Evolutionary conservation across 2,888 invertebrate genomes (phyloP).

Genomic region (Hymenopus coronatus): DNA sequence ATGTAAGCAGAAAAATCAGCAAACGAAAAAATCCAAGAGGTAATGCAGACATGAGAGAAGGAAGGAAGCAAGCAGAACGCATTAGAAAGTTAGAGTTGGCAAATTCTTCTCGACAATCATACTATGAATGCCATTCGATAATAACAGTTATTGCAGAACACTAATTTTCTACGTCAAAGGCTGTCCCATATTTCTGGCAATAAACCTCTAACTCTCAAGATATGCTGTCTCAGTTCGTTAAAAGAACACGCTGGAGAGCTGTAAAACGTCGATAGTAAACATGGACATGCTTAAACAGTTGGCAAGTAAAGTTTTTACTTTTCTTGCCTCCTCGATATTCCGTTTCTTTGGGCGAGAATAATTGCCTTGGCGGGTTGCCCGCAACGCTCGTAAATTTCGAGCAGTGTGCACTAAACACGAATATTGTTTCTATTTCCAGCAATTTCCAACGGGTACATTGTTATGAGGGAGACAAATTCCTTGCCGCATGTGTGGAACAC

Average conservation of each 20-base stretch:
- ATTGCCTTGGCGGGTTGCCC: neutral
- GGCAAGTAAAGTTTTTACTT: neutral
- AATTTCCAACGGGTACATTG: neutral
- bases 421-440: neutral
- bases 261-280: neutral
- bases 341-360: neutral
- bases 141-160: too few species aligned
- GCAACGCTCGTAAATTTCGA: neutral
- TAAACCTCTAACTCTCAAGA: neutral
- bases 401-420: neutral
- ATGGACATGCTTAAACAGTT: neutral
- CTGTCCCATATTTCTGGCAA: too few species aligned
- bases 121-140: too few species aligned
- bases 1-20: too few species aligned
- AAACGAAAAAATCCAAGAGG: too few species aligned
- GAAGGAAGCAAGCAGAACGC: too few species aligned
- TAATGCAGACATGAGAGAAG: too few species aligned
- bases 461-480: neutral
- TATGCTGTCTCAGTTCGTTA: neutral
- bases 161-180: too few species aligned
- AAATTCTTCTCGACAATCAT: too few species aligned
- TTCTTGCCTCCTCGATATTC: neutral
- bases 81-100: too few species aligned
- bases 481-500: neutral
- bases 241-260: neutral